Base-by-base conservation (phyloP, 2,888 invertebrate genomes). In the Notodonta ziczac region DNA sequence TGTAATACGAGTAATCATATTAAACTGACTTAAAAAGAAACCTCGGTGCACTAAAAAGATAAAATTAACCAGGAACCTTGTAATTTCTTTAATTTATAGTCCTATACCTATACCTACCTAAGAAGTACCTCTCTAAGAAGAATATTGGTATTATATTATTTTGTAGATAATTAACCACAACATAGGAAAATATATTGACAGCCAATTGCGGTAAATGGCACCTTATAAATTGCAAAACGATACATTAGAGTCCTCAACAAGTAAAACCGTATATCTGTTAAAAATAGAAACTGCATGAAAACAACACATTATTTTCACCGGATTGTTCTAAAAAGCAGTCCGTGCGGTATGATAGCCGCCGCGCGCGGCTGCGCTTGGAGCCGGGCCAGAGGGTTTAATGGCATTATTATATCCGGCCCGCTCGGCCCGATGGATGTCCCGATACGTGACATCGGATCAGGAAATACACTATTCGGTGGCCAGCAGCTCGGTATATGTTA, bases 341-440 rank as follows among this genome's bases (percentile, higher is more conserved):
- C n/a, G 13, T 2, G 56, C 24, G 40, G 24, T 39, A 16, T 54
- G 39, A 54, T 24, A 44, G 10, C 12, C 24, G 24, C 42, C 24
- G 5, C 12, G 56, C 9, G 14, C 39, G 56, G 42, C n/a, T 14
- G 39, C 40, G 44, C 51, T 69, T 84, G 84, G 84, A 78, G 60
- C 55, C 52, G 61, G 58, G 74, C 83, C 85, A 83, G 78, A 62
- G 70, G 72, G 65, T 78, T 74, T 76, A 77, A 77, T 77, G 67
- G 68, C 70, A 63, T 73, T 78, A 80, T 80, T 80, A 80, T 77
- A 75, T 73, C 73, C 72, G 63, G 63, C 50, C 57, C 53, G 55
- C 35, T 52, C 56, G 14, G 59, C 64, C 55, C 59, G 66, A 63
- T 62, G 57, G 65, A n/a, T 66, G 69, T 60, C 65, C 32, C 65